Evolutionary conservation across 2,113 vertebrate genomes (phyloP), one percentile per base, ranked within the genome.

Genomic region (Synodontis membranacea): DNA sequence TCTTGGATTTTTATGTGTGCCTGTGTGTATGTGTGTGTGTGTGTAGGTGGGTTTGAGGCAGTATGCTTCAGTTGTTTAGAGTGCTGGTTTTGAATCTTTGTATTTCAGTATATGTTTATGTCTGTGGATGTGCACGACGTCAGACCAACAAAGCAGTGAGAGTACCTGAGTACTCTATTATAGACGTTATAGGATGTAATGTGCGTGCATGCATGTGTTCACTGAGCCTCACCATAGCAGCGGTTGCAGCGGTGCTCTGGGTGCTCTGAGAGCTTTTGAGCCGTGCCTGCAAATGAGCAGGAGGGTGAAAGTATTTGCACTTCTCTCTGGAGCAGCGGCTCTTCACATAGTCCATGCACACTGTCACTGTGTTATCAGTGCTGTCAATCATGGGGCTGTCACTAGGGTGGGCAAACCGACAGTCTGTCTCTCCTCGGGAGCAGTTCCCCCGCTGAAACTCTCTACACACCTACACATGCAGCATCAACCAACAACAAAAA

Each of bases 311-410:
- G 96, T 99, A 99, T 95, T 99, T 99, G 97, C 98, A 99, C 97
- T 98, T 99, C 96, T 99, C 97, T 91, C 98, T 97, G 93, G 97
- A 98, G 96, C 98, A 99, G 95, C 98, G 98, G 94, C 97, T 97
- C 96, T 99, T 99, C 96, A 99, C 98, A 95, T 97, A 98, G 97
- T 99, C 98, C 98, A 99, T 99, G 96, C 98, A 99, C 94, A 99
- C 98, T 87, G 97, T 99, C 94, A 99, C 97, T 66, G 97, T 99
- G 96, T 99, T 99, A 96, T 99, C 98, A 83, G 97, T 98, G 90
- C 97, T 99, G 95, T 99, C 98, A 90, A 99, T 97, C 97, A 99
- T 99, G 91, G 97, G 97, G 95, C 97, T 98, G 96, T 99, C 98
- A 88, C 96, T 97, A 0, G 98, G 98, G 93, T 99, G 98, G 52